phyloP scores from a whole-genome alignment of 2,888 invertebrate genomes.

The Lepidonotus clava region DNA sequence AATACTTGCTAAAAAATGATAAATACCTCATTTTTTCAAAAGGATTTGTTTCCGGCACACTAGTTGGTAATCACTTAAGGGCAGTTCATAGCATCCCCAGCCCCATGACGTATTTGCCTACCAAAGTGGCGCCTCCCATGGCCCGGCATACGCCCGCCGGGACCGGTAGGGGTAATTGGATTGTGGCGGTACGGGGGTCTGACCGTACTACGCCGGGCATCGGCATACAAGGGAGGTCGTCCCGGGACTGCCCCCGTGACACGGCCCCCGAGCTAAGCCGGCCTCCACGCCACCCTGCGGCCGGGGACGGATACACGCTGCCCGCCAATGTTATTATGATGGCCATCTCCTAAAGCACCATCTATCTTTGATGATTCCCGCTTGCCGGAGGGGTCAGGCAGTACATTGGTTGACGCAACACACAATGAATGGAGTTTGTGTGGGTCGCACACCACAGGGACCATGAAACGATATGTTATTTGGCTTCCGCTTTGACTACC shows the following conservation, averaged over 20 bases:
- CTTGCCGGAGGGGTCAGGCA: not conserved
- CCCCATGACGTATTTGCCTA: too few species aligned
- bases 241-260: not conserved
- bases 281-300: not conserved
- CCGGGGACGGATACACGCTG: not conserved
- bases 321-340: not conserved
- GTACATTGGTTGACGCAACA: slow-evolving; percentile 1
- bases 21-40: too few species aligned
- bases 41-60: too few species aligned
- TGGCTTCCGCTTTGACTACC: too few species aligned
- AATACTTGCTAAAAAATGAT: too few species aligned
- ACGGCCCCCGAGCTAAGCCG: not conserved
- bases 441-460: not conserved
- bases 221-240: not conserved
- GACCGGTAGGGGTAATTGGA: not conserved
- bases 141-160: not conserved
- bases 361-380: not conserved
- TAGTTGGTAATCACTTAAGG: too few species aligned
- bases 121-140: too few species aligned
- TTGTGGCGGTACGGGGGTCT: not conserved
- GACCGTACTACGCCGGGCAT: not conserved
- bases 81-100: too few species aligned
- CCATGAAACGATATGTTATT: not conserved
- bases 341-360: not conserved
- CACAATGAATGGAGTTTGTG: not conserved